These are phyloP conservation scores for Osmerus eperlanus DNA, from an alignment of 2,113 vertebrate species.

Conservation along the genomic window DNA sequence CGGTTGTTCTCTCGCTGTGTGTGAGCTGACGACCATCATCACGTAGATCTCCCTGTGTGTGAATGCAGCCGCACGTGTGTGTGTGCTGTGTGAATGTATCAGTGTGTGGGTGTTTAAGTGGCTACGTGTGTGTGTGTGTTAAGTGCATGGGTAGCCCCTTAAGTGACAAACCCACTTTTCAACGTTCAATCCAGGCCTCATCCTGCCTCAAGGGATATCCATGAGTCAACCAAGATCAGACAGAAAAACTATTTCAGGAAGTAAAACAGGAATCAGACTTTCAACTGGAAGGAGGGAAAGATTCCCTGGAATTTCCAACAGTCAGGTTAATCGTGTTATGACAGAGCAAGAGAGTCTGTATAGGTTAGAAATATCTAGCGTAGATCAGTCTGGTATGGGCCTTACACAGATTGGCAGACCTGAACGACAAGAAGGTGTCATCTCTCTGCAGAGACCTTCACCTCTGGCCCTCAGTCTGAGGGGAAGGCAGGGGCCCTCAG, in stretches of 20 bases:
- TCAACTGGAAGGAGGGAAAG: not conserved
- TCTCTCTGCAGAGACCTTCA: too few species aligned
- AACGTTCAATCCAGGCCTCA: not conserved
- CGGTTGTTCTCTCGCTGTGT: not conserved
- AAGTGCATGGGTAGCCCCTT: not conserved
- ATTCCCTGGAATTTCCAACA: not conserved
- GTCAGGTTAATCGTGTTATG: too few species aligned
- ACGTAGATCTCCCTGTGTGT: slow-evolving; percentile 28
- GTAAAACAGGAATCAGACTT: not conserved
- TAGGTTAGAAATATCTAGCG: too few species aligned
- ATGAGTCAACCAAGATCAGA: not conserved
- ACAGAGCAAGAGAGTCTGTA: too few species aligned
- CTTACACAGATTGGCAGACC: too few species aligned
- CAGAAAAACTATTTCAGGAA: not conserved
- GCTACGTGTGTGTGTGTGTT: not conserved
- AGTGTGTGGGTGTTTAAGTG: not conserved
- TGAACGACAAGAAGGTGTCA: too few species aligned
- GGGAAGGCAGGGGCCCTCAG: too few species aligned
- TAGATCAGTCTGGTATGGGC: too few species aligned
- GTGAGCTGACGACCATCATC: slow-evolving; percentile 22
- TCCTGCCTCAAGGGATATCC: not conserved
- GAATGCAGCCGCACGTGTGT: not conserved
- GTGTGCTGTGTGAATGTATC: slow-evolving; percentile 3
- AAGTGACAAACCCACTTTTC: not conserved
- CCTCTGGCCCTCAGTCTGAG: too few species aligned